A percentile compares a stretch with the other conserved stretches of the same genome.
Conservation (phyloP, 2,113 vertebrate genomes). For the Variabilichromis moorii region DNA sequence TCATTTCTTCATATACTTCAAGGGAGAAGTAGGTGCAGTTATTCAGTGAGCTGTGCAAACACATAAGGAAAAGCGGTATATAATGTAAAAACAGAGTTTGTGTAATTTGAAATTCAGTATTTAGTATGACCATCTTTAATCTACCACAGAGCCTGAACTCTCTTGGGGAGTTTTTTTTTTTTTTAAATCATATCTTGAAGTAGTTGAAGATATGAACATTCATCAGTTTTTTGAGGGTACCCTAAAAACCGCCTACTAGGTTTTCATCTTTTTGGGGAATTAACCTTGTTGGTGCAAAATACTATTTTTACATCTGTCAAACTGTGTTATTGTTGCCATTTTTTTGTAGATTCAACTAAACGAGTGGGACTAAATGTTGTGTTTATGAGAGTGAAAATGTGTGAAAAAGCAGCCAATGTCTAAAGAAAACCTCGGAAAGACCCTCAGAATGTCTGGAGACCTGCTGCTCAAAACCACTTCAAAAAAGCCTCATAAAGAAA, state of each 20-base stretch:
- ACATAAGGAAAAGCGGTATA: accelerated
- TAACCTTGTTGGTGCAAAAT: background rate
- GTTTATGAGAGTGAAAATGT: background rate
- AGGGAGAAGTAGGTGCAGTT: accelerated
- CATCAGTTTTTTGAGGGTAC: background rate
- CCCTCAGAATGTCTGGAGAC: background rate
- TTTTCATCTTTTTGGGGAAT: background rate
- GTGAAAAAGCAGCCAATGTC: background rate
- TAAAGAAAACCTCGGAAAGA: background rate
- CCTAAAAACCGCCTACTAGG: background rate
- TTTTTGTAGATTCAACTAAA: background rate
- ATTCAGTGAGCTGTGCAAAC: background rate
- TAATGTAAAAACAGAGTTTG: background rate
- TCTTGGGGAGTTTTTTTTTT: background rate
- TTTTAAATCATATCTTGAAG: accelerated
- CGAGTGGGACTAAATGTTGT: accelerated
- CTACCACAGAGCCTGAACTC: background rate
- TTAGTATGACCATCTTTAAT: background rate
- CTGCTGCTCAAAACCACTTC: accelerated
- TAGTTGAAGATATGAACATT: background rate
- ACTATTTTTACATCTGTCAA: background rate
- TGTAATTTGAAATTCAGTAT: background rate
- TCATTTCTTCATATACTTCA: background rate
- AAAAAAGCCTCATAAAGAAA: background rate
- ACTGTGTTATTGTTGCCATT: background rate